Evolutionary conservation across 2,797 vertebrate species (phyloP).

Genomic region (Chanos chanos): DNA sequence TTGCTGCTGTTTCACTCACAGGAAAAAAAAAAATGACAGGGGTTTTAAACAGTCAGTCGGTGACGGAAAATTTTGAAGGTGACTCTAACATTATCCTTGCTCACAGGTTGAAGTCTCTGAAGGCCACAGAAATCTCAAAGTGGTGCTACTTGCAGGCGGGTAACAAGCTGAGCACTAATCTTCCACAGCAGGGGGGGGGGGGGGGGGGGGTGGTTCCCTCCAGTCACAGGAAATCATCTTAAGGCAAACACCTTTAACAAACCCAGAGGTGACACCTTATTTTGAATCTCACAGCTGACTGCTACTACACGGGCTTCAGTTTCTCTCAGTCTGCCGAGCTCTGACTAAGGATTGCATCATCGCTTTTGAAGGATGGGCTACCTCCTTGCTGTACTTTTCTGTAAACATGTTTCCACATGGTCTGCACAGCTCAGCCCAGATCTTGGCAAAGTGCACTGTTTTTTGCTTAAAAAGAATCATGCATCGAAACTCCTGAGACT

Average conservation of each 20-base stretch:
- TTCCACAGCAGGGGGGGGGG: not conserved
- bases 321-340: conserved; percentile 26
- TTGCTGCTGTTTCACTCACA: too few relatives aligned
- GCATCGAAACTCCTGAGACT: too few relatives aligned
- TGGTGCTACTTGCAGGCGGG: not conserved
- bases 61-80: too few relatives aligned
- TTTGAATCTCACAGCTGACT: conserved; percentile 50
- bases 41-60: too few relatives aligned
- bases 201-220: not conserved
- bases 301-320: conserved; percentile 1
- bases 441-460: too few relatives aligned
- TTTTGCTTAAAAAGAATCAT: too few relatives aligned
- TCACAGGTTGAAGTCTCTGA: too few relatives aligned
- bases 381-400: conserved; percentile 18
- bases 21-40: too few relatives aligned
- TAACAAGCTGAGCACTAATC: conserved; percentile 2
- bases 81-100: too few relatives aligned
- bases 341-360: conserved; percentile 59
- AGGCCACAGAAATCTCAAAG: not conserved
- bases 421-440: conserved; percentile 9
- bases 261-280: conserved; percentile 14
- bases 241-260: conserved; percentile 44
- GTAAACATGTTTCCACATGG: conserved; percentile 33
- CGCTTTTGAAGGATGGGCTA: not conserved
- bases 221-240: conserved; percentile 43